Conservation (phyloP, 2,113 vertebrate genomes). For the Elachura formosa region DNA sequence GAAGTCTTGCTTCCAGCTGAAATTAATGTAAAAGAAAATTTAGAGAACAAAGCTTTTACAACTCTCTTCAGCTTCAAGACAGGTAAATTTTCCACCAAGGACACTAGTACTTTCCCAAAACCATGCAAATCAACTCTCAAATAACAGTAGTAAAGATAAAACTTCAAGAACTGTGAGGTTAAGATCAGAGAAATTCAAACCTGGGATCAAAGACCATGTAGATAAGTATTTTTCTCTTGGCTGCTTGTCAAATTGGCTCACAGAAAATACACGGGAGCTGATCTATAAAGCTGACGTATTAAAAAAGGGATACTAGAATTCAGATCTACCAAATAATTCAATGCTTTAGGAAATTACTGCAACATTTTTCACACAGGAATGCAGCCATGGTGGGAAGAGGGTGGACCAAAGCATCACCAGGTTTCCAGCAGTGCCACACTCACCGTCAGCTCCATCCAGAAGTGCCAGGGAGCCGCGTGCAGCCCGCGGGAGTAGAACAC, state of each 20-base stretch:
- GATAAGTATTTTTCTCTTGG: neutral
- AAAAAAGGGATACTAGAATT: neutral
- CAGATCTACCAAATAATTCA: neutral
- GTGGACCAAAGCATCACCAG: fast-evolving
- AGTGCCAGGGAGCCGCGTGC: constrained; percentile 81
- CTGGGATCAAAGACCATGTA: neutral
- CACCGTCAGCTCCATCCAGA: constrained; percentile 93
- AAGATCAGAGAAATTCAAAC: neutral
- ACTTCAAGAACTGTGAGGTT: neutral
- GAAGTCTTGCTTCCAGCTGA: neutral
- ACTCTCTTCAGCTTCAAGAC: neutral
- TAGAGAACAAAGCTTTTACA: neutral
- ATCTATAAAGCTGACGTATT: neutral
- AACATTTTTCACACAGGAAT: neutral
- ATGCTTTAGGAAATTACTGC: neutral
- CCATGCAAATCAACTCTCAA: neutral
- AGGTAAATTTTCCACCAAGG: neutral
- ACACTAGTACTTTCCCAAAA: neutral
- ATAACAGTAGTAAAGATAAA: neutral
- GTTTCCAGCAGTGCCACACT: neutral
- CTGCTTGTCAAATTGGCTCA: neutral
- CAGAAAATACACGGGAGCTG: neutral
- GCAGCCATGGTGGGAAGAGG: neutral
- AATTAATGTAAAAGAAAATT: neutral
- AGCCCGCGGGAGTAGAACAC: constrained; percentile 92